Conservation (phyloP, 2,797 vertebrate genomes). For the Aeoliscus strigatus region DNA sequence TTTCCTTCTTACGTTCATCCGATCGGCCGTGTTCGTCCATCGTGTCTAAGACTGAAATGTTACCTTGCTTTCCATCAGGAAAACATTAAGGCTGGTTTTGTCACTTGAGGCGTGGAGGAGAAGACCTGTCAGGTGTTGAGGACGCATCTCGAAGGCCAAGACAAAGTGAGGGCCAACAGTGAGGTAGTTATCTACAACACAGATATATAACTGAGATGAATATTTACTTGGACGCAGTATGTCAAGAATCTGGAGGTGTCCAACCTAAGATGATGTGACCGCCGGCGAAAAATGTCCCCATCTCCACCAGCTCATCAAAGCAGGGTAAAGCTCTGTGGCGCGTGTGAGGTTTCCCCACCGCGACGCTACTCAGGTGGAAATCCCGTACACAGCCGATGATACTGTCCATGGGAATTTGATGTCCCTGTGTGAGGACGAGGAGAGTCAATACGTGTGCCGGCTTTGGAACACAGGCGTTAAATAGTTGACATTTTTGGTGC, state of each 20-base stretch:
- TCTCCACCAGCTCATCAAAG: conserved; percentile 58
- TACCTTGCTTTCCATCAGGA: conserved; percentile 57
- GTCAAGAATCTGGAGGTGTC: background rate
- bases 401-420: conserved; percentile 70
- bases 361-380: conserved; percentile 72
- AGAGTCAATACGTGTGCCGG: background rate
- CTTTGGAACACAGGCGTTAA: background rate
- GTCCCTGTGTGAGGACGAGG: conserved; percentile 41
- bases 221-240: background rate
- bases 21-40: background rate
- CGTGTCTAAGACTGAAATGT: background rate
- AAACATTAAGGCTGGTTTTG: conserved; percentile 39
- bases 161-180: conserved; percentile 33
- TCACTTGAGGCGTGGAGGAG: conserved; percentile 45
- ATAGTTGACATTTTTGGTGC: conserved; percentile 2
- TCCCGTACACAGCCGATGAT: conserved; percentile 81
- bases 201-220: background rate
- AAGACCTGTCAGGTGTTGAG: conserved; percentile 52
- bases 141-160: conserved; percentile 57
- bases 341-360: conserved; percentile 54
- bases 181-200: conserved; percentile 43
- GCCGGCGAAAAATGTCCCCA: conserved; percentile 80
- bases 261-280: conserved; percentile 78
- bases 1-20: background rate
- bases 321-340: conserved; percentile 73